A percentile compares a stretch with the other conserved stretches of the same genome.
phyloP scores from a whole-genome alignment of 2,888 invertebrate genomes.

The Diaprepes abbreviatus region DNA sequence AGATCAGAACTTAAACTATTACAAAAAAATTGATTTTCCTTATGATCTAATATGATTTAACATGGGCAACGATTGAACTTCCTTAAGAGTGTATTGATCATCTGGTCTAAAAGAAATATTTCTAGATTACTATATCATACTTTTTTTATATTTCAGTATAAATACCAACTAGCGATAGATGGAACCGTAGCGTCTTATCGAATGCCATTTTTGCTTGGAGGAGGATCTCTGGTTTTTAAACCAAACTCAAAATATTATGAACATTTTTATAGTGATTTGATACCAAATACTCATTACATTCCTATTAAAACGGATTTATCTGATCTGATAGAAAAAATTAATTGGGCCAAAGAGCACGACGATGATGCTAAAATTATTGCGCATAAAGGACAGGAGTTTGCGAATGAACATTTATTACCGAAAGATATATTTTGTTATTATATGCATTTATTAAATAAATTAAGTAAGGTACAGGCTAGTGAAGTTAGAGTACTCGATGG shows the following conservation, averaged over 20 bases:
- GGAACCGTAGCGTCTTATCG: slow-evolving; percentile 98
- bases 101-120: no score
- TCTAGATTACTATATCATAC: no score
- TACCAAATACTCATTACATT: slow-evolving; percentile 85
- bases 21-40: no score
- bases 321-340: slow-evolving; percentile 83
- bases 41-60: no score
- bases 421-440: slow-evolving; percentile 92
- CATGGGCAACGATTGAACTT: no score
- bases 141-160: slow-evolving; percentile 87
- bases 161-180: slow-evolving; percentile 94
- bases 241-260: slow-evolving; percentile 96
- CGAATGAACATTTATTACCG: slow-evolving; percentile 84
- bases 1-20: no score
- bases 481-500: slow-evolving; percentile 71
- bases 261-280: slow-evolving; percentile 87
- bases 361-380: slow-evolving; percentile 77
- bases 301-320: slow-evolving; percentile 85
- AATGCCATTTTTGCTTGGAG: slow-evolving; percentile 90
- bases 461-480: slow-evolving; percentile 77
- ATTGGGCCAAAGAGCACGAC: slow-evolving; percentile 84
- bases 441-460: slow-evolving; percentile 81
- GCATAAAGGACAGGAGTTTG: slow-evolving; percentile 77
- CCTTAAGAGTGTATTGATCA: no score
- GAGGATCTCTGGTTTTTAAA: slow-evolving; percentile 90